These are phyloP conservation scores for Talpa occidentalis DNA, from an alignment of 2,113 vertebrate genomes.

Conservation along the genomic window DNA sequence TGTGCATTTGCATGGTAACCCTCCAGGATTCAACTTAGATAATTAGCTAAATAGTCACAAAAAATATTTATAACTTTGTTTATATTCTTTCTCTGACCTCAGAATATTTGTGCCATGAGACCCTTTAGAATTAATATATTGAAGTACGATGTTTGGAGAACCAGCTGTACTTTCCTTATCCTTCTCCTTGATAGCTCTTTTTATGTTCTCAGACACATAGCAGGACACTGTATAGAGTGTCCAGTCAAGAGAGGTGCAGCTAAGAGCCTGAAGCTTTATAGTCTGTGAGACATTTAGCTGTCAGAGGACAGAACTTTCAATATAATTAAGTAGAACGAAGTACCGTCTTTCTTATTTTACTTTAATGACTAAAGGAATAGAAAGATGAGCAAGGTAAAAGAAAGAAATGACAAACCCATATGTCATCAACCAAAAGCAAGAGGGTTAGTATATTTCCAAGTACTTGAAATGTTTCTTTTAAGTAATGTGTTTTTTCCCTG, in stretches of 20 bases:
- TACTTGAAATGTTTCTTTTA: conserved; percentile 35
- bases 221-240: neutral
- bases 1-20: neutral
- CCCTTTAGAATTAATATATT: neutral
- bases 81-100: neutral
- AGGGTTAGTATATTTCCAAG: neutral
- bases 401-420: neutral
- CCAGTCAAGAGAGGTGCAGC: neutral
- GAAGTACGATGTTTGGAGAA: neutral
- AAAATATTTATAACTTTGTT: neutral
- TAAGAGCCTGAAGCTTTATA: neutral
- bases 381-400: conserved; percentile 17
- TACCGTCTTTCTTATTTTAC: conserved; percentile 49
- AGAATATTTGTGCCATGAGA: neutral
- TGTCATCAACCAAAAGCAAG: neutral
- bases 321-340: neutral
- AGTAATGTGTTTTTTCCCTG: neutral
- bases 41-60: neutral
- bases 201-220: neutral
- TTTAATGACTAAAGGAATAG: neutral
- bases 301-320: neutral
- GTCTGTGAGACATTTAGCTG: neutral
- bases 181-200: neutral
- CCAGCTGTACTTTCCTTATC: neutral
- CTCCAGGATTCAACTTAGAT: neutral